A percentile compares a stretch with the other conserved stretches of the same genome.
Evolutionary conservation across 2,888 invertebrate genomes (phyloP).

Genomic region (Drosophila anceps): DNA sequence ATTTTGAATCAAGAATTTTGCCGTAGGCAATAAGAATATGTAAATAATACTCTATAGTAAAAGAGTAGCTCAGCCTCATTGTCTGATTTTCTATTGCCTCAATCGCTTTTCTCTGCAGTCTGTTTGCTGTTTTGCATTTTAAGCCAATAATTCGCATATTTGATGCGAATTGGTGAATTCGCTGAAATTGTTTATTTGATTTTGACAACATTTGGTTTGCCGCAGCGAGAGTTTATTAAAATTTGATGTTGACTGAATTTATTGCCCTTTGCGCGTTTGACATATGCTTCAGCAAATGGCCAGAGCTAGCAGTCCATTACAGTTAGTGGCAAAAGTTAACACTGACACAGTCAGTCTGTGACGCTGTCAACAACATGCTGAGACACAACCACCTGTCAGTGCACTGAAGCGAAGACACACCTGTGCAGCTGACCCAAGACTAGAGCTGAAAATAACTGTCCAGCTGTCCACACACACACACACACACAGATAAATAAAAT

Average conservation of each 20-base stretch:
- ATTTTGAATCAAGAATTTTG: neutral
- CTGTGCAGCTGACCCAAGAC: neutral
- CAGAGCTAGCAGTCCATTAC: conserved; percentile 42
- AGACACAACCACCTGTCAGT: conserved; percentile 27
- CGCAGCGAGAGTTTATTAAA: conserved; percentile 43
- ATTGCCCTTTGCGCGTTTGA: conserved; percentile 16
- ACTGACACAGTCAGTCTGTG: conserved; percentile 36
- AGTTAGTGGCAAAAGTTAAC: conserved; percentile 49
- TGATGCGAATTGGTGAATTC: conserved; percentile 8
- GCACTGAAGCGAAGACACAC: conserved; percentile 15
- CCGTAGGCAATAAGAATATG: neutral
- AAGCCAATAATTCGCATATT: conserved; percentile 40
- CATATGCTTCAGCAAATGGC: neutral
- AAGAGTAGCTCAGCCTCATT: conserved; percentile 17
- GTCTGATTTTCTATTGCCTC: neutral
- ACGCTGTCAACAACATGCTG: conserved; percentile 51
- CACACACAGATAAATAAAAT: conserved; percentile 41
- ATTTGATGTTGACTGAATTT: conserved; percentile 30
- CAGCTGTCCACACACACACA: neutral
- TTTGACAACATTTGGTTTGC: conserved; percentile 35
- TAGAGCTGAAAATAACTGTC: neutral
- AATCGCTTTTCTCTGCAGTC: conserved; percentile 15
- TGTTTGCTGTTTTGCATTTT: conserved; percentile 24
- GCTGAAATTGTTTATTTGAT: conserved; percentile 17
- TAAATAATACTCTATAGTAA: neutral